A percentile compares a stretch with the other conserved stretches of the same genome.
Conservation (phyloP, 2,888 invertebrate species). For the Onthophagus sagittarius region DNA sequence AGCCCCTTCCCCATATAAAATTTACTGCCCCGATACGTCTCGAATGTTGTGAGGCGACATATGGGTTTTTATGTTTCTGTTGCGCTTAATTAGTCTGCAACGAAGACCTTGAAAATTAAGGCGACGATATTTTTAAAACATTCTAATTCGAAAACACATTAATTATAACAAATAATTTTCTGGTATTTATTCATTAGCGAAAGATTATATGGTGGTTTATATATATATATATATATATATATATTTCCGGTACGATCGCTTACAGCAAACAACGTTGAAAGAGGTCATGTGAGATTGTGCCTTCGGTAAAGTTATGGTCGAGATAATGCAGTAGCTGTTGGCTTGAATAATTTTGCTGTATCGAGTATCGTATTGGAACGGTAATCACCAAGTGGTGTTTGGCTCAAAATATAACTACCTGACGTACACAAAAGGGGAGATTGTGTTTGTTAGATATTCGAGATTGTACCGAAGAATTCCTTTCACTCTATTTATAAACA, state of each 20-base stretch:
- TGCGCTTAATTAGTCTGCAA: conserved; percentile 12
- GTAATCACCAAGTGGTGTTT: not conserved
- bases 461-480: not conserved
- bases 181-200: not conserved
- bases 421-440: not conserved
- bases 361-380: not conserved
- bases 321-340: not conserved
- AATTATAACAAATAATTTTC: not conserved
- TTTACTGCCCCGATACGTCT: not conserved
- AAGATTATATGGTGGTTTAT: too few relatives aligned
- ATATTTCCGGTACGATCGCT: not conserved
- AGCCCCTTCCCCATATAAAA: not conserved
- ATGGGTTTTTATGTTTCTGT: conserved; percentile 6
- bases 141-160: not conserved
- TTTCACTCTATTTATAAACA: not conserved
- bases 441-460: not conserved
- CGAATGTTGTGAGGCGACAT: not conserved
- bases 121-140: not conserved
- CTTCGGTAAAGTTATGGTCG: not conserved
- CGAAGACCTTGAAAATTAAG: not conserved
- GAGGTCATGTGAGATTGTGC: not conserved
- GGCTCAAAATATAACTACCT: not conserved
- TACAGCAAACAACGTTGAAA: not conserved
- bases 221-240: too few relatives aligned
- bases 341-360: not conserved